These are phyloP conservation scores for Neogale vison DNA, from an alignment of 2,113 vertebrate genomes.

Conservation along the genomic window DNA sequence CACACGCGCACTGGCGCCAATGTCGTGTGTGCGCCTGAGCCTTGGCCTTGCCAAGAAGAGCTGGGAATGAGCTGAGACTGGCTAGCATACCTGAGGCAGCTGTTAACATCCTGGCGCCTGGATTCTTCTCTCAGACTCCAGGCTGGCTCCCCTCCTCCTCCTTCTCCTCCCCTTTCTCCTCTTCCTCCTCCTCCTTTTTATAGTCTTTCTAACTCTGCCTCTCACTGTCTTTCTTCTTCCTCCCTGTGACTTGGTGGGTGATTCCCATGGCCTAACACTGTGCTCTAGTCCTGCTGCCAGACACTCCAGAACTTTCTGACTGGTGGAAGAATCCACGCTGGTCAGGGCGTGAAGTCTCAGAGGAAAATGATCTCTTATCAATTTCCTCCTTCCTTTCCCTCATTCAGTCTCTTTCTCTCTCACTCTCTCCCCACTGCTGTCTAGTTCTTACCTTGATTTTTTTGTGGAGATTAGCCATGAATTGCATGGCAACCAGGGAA, in stretches of 20 bases:
- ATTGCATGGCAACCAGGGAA: constrained; percentile 82
- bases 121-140: constrained; percentile 86
- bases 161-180: constrained; percentile 65
- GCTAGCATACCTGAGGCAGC: constrained; percentile 93
- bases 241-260: constrained; percentile 85
- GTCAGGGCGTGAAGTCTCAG: constrained; percentile 72
- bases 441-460: constrained; percentile 36
- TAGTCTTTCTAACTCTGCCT: constrained; percentile 82
- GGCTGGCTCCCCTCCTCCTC: constrained; percentile 71
- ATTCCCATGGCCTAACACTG: constrained; percentile 79
- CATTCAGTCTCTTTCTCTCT: background rate
- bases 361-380: constrained; percentile 51
- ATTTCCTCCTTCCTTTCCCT: constrained; percentile 58
- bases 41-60: constrained; percentile 64
- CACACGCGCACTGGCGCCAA: background rate
- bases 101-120: constrained; percentile 92
- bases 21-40: background rate
- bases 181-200: constrained; percentile 65
- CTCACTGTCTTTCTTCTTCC: constrained; percentile 82
- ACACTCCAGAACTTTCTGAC: constrained; percentile 81
- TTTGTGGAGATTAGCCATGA: constrained; percentile 81
- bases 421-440: background rate
- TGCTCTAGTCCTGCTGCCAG: constrained; percentile 80
- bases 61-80: constrained; percentile 87
- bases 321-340: constrained; percentile 78